Evolutionary conservation across 2,888 invertebrate genomes (phyloP), one percentile per base, ranked within the genome.

Genomic region (Nowickia ferox): DNA sequence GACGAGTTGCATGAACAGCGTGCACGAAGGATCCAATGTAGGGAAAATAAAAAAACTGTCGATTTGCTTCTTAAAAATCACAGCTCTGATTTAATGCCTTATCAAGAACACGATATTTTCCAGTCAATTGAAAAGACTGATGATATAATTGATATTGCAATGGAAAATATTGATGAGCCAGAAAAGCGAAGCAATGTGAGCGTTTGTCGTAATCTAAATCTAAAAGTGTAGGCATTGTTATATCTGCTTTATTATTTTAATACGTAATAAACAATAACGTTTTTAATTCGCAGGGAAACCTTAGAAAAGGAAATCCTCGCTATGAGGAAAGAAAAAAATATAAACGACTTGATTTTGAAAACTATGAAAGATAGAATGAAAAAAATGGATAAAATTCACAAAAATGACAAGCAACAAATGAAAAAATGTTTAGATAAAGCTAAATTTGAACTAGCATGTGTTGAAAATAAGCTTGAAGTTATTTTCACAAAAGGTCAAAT

Each of bases 41-140:
- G 38, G n/a, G 48, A 66, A 66, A 48, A 57, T 55, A 57, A 42
- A 57, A 71, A 71, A 57, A 71, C 1, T 15, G 55, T 69, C 55
- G 9, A 55, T 42, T 17, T 42, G 3, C 51, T 69, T 55, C 9
- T 69, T 2, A 19, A 69, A 42, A 55, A 53, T 42, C 19, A 42
- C 38, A 17, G 2, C 9, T 51, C 46, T 9, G 15, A 6, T 6
- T 9, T 55, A 15, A 55, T 53, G 8, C 42, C 9, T 30, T 30
- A 30, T 30, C 13, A 55, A 44, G 71, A 44, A 71, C 19, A 38
- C 13, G 38, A 40, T 40, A 53, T 17, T 42, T 40, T 46, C 19
- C 44, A 46, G 19, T n/a, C 53, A 53, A 53, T 61, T 61, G 42
- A 53, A 51, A 30, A 30, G 30, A 30, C 4, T 30, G 30, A 30